Conservation (phyloP, 2,797 vertebrate genomes). For the Pygocentrus nattereri region DNA sequence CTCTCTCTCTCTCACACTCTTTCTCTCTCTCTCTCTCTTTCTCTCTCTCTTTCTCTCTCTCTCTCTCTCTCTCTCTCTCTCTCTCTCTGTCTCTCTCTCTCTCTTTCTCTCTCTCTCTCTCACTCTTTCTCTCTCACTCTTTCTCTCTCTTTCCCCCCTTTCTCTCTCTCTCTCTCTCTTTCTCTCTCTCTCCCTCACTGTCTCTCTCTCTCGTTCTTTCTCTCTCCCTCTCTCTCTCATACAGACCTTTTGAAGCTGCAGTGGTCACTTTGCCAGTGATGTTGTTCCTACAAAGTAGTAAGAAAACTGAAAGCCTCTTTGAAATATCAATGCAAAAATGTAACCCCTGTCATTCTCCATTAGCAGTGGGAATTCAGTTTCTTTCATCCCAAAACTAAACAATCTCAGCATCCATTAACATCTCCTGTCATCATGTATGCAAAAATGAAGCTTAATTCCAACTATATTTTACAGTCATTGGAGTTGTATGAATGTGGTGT, state of each 20-base stretch:
- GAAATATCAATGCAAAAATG: too few relatives aligned
- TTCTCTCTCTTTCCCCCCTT: neutral
- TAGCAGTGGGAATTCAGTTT: too few relatives aligned
- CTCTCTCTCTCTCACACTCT: constrained; percentile 2
- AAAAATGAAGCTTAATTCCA: too few relatives aligned
- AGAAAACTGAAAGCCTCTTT: neutral
- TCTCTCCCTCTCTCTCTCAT: too few relatives aligned
- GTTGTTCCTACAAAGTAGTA: neutral
- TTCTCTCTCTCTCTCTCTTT: constrained; percentile 11
- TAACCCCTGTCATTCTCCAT: too few relatives aligned
- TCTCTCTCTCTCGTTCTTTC: neutral
- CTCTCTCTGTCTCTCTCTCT: neutral
- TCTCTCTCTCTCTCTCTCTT: constrained; percentile 15
- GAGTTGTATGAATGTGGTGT: too few relatives aligned
- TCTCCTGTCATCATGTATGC: too few relatives aligned
- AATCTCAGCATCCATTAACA: too few relatives aligned
- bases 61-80: neutral
- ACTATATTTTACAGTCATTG: too few relatives aligned
- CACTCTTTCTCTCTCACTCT: constrained; percentile 19
- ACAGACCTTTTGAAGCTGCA: neutral
- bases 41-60: neutral
- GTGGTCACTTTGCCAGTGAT: neutral
- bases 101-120: neutral
- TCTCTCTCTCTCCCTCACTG: constrained; percentile 1
- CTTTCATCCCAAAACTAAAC: too few relatives aligned